These are phyloP conservation scores for Piscicola geometra DNA, from an alignment of 2,888 invertebrate species.

Conservation along the genomic window DNA sequence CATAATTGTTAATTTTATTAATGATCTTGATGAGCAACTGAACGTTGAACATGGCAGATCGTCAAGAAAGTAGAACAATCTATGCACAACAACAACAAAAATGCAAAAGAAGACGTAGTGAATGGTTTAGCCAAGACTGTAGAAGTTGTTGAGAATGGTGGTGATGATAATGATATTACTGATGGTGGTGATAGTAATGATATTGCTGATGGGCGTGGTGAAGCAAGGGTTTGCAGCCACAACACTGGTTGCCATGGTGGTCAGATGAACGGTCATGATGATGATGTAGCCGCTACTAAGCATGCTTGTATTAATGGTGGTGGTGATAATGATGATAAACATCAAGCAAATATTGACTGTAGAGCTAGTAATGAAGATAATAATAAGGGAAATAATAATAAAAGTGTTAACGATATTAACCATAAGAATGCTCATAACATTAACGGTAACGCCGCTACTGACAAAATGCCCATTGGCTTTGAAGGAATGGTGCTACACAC, in stretches of 20 bases:
- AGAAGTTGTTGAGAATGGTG: background rate
- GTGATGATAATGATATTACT: background rate
- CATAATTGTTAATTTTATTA: no score
- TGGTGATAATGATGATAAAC: background rate
- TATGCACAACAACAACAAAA: no score
- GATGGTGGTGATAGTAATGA: background rate
- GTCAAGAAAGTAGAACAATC: no score
- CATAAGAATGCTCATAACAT: background rate
- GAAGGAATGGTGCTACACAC: background rate
- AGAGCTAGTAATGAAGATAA: background rate
- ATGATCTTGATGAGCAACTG: no score
- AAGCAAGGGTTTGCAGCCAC: background rate
- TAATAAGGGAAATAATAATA: background rate
- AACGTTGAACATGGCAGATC: no score
- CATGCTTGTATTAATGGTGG: background rate
- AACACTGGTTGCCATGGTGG: background rate
- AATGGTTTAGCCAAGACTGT: no score
- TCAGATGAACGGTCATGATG: background rate
- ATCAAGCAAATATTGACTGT: background rate
- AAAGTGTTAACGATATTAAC: background rate
- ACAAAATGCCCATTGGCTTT: background rate
- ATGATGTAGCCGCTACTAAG: background rate
- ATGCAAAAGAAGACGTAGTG: no score
- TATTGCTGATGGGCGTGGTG: background rate
- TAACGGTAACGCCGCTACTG: background rate